phyloP scores from a whole-genome alignment of 2,113 vertebrate species.

The Oncorhynchus mykiss region DNA sequence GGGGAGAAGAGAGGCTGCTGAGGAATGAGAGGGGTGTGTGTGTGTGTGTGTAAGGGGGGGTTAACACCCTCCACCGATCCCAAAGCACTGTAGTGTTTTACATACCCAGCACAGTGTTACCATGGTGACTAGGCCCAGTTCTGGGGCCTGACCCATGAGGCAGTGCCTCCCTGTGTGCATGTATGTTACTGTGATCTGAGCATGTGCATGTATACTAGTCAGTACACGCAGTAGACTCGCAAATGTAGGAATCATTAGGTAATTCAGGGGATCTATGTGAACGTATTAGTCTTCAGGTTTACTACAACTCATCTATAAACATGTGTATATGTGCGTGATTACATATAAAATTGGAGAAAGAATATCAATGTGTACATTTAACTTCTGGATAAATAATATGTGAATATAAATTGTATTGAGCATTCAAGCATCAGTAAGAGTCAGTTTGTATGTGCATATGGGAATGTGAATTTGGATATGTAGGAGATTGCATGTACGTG shows the following conservation, averaged over 20 bases:
- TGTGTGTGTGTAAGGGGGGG: conserved; percentile 31
- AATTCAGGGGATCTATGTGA: neutral
- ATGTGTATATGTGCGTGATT: conserved; percentile 12
- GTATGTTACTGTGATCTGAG: conserved; percentile 12
- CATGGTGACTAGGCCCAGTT: conserved; percentile 80
- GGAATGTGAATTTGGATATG: conserved; percentile 44
- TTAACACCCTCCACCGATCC: conserved; percentile 59
- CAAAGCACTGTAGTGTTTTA: conserved; percentile 72
- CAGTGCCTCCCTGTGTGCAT: conserved; percentile 41
- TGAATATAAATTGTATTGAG: conserved; percentile 37
- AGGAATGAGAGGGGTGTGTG: conserved; percentile 16
- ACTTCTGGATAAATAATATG: conserved; percentile 39
- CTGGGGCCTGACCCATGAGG: conserved; percentile 67
- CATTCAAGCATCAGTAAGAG: conserved; percentile 51
- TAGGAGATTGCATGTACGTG: conserved; percentile 65
- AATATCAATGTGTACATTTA: conserved; percentile 2
- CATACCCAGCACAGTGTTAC: conserved; percentile 75
- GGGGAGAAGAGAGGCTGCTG: conserved; percentile 2
- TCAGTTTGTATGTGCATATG: conserved; percentile 29
- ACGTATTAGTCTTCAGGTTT: conserved; percentile 13
- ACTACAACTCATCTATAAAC: too few species aligned
- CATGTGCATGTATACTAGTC: conserved; percentile 10
- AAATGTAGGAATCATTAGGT: neutral
- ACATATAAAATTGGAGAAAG: too few species aligned
- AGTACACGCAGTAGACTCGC: conserved; percentile 7